Evolutionary conservation across 2,113 vertebrate genomes (phyloP).

Genomic region (Pituophis catenifer): DNA sequence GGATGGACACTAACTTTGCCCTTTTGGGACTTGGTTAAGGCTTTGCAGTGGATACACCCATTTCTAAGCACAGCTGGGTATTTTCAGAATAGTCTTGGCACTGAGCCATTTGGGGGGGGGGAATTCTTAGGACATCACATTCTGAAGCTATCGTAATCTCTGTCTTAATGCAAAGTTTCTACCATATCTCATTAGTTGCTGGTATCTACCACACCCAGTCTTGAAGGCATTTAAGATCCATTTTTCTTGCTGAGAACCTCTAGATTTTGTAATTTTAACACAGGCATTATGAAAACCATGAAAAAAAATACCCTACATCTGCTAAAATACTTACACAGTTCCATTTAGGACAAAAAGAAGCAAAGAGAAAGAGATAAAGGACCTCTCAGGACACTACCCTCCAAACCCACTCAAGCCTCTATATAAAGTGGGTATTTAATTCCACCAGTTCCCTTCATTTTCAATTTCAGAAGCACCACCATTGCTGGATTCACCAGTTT

Average conservation of each 20-base stretch:
- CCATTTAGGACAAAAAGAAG: neutral
- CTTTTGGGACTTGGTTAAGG: neutral
- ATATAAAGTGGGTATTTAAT: neutral
- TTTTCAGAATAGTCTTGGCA: neutral
- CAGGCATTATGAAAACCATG: neutral
- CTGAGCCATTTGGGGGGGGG: neutral
- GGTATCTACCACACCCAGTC: neutral
- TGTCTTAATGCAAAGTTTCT: neutral
- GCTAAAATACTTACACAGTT: neutral
- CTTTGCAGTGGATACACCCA: neutral
- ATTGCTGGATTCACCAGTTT: neutral
- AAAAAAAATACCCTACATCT: neutral
- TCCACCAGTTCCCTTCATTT: neutral
- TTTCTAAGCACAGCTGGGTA: neutral
- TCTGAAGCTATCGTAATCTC: neutral
- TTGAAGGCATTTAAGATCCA: neutral
- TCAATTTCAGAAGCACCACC: neutral
- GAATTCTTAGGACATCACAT: neutral
- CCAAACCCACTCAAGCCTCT: neutral
- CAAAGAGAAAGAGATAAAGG: neutral
- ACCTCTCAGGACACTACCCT: neutral
- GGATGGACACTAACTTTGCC: neutral
- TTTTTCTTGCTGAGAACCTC: neutral
- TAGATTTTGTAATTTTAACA: neutral
- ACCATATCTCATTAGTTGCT: neutral